Evolutionary conservation across 2,888 invertebrate species (phyloP), one percentile per base, ranked within the genome.

Genomic region (Eilema griseolum): DNA sequence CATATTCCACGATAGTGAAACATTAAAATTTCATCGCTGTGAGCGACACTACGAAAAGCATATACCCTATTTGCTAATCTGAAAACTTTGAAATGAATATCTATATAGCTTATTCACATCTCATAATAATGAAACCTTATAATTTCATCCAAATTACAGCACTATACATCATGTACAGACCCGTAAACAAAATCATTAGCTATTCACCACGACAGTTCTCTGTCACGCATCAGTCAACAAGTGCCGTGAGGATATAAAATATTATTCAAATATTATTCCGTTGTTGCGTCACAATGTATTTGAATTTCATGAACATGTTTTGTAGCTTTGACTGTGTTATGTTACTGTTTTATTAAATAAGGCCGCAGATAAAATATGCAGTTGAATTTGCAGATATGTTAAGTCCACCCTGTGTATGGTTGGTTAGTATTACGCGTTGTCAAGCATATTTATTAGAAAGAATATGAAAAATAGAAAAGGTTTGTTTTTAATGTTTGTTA

Each of bases 181-280:
- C 31, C 26, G 80, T 83, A 88, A 88, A 89, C 86, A 89, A 78
- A 79, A 84, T 85, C 84, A 88, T 89, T 83, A 84, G 76, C 88
- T 87, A 86, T 74, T 65, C 70, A 61, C 64, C 64, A 59, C 79
- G 84, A 85, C 86, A 83, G 81, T 75, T 74, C 70, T 64, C 75
- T 71, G 71, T 72, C 72, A 72, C 33, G 65, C 70, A 76, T 70
- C 62, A 26, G 57, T 72, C 72, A 75, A 70, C 66, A 68, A 66
- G 37, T 46, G 66, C 72, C 77, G 72, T 73, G 68, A 76, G 57
- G 62, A 71, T 77, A 66, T 61, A 66, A 69, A 61, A 72, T 75
- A 64, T 74, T 65, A 68, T 71, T 68, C 64, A 68, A 68, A 71
- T 61, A 71, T 67, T 65, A 67, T 68, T 66, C 64, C 62, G 60